Conservation (phyloP, 2,888 invertebrate species). For the Melieria omissa region DNA sequence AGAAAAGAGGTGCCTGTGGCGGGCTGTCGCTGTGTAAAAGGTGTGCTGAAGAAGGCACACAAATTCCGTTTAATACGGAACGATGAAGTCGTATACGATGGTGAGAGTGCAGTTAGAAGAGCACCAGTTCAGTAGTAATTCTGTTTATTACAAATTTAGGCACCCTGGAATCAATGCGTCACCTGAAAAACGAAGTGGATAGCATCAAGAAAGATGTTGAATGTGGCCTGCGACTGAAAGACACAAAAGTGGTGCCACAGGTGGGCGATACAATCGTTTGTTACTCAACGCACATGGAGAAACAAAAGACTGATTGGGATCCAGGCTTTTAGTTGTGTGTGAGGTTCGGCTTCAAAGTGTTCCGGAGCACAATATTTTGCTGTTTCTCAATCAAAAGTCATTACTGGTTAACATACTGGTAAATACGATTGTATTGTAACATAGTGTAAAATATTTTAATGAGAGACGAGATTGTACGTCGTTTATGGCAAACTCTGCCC, state of each 20-base stretch:
- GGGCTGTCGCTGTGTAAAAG: constrained; percentile 87
- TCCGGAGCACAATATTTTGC: too few species aligned
- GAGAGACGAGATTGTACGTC: too few species aligned
- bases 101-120: constrained; percentile 65
- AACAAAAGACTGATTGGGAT: constrained; percentile 82
- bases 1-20: constrained; percentile 86
- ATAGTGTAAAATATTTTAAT: too few species aligned
- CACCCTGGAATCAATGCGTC: constrained; percentile 82
- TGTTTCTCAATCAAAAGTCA: too few species aligned
- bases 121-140: not conserved
- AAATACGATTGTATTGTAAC: too few species aligned
- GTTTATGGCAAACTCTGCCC: too few species aligned
- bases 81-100: constrained; percentile 76
- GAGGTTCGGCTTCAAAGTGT: not conserved
- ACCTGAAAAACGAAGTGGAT: constrained; percentile 88
- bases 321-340: constrained; percentile 77
- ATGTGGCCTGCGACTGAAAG: constrained; percentile 85
- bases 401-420: not conserved
- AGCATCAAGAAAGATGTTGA: constrained; percentile 85
- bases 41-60: constrained; percentile 76
- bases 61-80: constrained; percentile 77
- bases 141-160: constrained; percentile 68
- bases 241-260: constrained; percentile 72
- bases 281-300: constrained; percentile 74
- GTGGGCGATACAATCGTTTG: constrained; percentile 84